Evolutionary conservation across 1,140 invertebrate species (phyloP).

Genomic region (Bilobella aurantiaca): DNA sequence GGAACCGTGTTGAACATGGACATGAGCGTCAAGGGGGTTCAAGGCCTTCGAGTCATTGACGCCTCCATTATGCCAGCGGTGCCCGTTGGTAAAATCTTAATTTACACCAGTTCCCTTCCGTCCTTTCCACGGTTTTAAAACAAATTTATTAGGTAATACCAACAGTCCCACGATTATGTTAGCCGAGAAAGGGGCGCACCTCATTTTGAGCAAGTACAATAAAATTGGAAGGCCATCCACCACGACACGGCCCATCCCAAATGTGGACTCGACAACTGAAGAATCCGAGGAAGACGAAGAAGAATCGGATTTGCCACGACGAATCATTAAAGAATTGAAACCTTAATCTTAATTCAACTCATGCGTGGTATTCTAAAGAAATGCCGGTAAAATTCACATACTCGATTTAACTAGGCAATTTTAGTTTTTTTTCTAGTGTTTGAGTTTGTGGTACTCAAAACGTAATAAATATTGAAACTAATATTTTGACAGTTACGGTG

Average conservation of each 20-base stretch:
- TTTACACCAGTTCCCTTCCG: not conserved
- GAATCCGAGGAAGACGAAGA: conserved; percentile 6
- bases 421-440: too few relatives aligned
- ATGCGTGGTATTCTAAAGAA: too few relatives aligned
- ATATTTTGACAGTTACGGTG: too few relatives aligned
- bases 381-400: too few relatives aligned
- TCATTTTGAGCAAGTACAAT: not conserved
- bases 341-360: too few relatives aligned
- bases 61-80: conserved; percentile 58
- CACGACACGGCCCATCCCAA: not conserved
- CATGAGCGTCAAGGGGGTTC: conserved; percentile 44
- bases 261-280: not conserved
- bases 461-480: too few relatives aligned
- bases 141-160: conserved; percentile 9
- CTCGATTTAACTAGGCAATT: too few relatives aligned
- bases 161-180: conserved; percentile 8
- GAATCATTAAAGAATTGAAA: not conserved
- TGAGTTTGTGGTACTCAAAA: too few relatives aligned
- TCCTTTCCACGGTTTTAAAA: too few relatives aligned
- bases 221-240: not conserved
- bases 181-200: conserved; percentile 12
- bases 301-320: conserved; percentile 4
- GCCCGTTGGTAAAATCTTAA: conserved; percentile 58
- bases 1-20: conserved; percentile 52
- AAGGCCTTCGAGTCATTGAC: conserved; percentile 50